A percentile compares a stretch with the other conserved stretches of the same genome.
phyloP scores from a whole-genome alignment of 2,888 invertebrate species.

The Tetheella fluctuosa region DNA sequence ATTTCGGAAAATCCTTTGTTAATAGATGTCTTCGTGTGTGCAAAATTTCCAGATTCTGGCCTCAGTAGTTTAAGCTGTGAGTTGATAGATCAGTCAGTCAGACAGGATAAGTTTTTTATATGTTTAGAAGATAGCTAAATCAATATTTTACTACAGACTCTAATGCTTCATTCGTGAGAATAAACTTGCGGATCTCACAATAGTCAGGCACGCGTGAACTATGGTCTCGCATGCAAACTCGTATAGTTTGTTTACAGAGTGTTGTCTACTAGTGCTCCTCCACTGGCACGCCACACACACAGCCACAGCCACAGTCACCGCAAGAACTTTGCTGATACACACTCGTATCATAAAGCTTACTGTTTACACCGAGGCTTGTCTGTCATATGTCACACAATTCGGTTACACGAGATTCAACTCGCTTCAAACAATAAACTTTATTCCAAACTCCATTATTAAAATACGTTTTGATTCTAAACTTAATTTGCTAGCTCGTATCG shows the following conservation, averaged over 20 bases:
- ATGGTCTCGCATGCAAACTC: background rate
- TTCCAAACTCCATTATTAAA: conserved; percentile 3
- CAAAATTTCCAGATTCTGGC: too few species aligned
- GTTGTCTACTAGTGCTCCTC: background rate
- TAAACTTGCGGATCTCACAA: too few species aligned
- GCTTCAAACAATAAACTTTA: background rate
- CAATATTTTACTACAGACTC: too few species aligned
- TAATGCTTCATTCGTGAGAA: too few species aligned
- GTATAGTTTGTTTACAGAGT: background rate
- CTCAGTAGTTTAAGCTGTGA: too few species aligned
- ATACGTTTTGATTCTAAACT: background rate
- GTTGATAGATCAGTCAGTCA: too few species aligned
- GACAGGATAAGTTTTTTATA: too few species aligned
- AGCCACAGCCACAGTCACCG: background rate
- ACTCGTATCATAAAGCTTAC: background rate
- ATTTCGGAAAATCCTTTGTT: too few species aligned
- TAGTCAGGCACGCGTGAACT: background rate
- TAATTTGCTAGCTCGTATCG: background rate
- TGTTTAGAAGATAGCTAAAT: too few species aligned
- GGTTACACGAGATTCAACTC: background rate
- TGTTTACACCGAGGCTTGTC: background rate
- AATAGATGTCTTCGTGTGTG: too few species aligned
- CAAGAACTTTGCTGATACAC: background rate
- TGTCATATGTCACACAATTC: background rate
- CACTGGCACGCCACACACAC: background rate